Conservation (phyloP, 92 coral and sea anemone species). For the Palythoa caribaeorum region DNA sequence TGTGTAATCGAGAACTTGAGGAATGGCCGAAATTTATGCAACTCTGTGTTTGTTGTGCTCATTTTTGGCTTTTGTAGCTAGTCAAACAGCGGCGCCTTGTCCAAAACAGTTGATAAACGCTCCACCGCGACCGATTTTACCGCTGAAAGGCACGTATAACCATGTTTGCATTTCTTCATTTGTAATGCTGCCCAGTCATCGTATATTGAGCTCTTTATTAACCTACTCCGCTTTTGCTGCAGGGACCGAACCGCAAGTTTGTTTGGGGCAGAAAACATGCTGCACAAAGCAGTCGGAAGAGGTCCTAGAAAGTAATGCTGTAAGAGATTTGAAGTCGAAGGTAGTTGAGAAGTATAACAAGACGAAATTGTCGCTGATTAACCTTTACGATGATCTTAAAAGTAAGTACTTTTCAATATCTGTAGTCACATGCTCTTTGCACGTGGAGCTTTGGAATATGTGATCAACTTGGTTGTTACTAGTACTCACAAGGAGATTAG, state of each 20-base stretch:
- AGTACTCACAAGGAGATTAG: background rate
- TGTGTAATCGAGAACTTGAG: background rate
- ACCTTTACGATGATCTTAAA: slow-evolving; percentile 78
- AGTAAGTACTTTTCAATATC: slow-evolving; percentile 64
- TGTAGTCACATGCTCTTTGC: slow-evolving; percentile 9
- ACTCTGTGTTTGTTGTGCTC: slow-evolving; percentile 22
- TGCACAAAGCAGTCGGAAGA: slow-evolving; percentile 78
- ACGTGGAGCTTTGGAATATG: background rate
- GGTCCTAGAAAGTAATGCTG: slow-evolving; percentile 63
- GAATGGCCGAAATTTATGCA: slow-evolving; percentile 2
- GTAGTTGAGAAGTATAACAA: slow-evolving; percentile 65
- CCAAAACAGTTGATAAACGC: slow-evolving; percentile 69
- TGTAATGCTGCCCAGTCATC: background rate
- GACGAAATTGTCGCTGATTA: slow-evolving; percentile 59
- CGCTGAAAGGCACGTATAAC: slow-evolving; percentile 69
- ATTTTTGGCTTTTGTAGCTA: slow-evolving; percentile 29
- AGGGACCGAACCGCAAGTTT: slow-evolving; percentile 84
- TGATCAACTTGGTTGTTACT: slow-evolving; percentile 3
- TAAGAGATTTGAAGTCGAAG: slow-evolving; percentile 60
- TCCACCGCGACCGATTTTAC: slow-evolving; percentile 49
- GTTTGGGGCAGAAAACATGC: slow-evolving; percentile 72
- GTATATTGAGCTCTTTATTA: background rate
- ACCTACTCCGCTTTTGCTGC: slow-evolving; percentile 22
- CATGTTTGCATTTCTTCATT: background rate
- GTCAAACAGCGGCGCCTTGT: slow-evolving; percentile 49